phyloP scores from a whole-genome alignment of 2,888 invertebrate species.

The Calameuta idolon region DNA sequence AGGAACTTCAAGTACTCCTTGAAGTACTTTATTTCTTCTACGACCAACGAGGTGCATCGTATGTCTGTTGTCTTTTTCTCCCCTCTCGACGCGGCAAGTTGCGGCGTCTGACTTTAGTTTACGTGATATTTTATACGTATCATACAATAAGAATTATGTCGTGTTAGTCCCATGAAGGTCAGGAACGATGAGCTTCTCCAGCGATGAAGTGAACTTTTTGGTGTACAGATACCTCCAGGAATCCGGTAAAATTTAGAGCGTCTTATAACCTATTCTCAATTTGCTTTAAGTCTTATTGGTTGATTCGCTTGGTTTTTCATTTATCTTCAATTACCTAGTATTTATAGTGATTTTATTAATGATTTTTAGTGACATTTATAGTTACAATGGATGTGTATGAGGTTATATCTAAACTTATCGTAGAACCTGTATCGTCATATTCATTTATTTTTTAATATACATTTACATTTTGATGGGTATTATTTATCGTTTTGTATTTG shows the following conservation, averaged over 20 bases:
- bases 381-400: neutral
- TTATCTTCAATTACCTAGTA: neutral
- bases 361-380: neutral
- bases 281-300: neutral
- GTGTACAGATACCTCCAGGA: conserved; percentile 99
- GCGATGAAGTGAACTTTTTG: conserved; percentile 99
- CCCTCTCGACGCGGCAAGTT: conserved; percentile 44
- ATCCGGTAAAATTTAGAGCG: conserved; percentile 80
- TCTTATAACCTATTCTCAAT: conserved; percentile 37
- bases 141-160: conserved; percentile 44
- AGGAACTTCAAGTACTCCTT: neutral
- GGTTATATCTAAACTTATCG: neutral
- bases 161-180: conserved; percentile 42
- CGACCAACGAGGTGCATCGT: conserved; percentile 6
- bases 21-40: conserved; percentile 1
- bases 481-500: neutral
- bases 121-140: conserved; percentile 22
- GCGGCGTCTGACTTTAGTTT: conserved; percentile 38
- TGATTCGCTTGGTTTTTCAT: neutral
- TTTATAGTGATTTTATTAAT: neutral
- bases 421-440: neutral
- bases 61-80: conserved; percentile 5
- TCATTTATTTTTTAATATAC: neutral
- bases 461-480: neutral
- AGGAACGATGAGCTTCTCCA: conserved; percentile 92